Evolutionary conservation across 30 jellyfish, hydroid and myxozoan species (phyloP), one percentile per base, ranked within the genome.

Genomic region (Thelohanellus kitauei): DNA sequence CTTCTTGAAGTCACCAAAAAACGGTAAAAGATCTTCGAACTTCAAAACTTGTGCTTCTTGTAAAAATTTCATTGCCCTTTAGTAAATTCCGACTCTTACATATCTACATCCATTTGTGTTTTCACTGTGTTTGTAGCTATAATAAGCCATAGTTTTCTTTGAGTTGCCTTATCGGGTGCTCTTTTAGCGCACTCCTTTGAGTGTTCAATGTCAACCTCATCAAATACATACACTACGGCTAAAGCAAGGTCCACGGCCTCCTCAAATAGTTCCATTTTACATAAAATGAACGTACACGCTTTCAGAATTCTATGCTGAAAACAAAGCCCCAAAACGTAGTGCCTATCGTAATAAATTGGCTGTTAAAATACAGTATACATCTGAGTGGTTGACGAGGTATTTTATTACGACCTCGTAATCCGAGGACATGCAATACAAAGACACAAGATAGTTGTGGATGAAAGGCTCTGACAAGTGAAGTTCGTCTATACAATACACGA

Each of bases 161-260:
- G 47, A 18, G 62, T 51, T 1, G 37, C 84, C 44, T 49, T 78
- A 39, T 69, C 87, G 20, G 60, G 56, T 43, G 91, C 86, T 54
- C 62, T 69, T 18, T 69, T 86, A 15, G 91, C 91, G 38, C 62
- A 69, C 17, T 60, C 31, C 41, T 69, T 69, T 2, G 91, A 85
- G 29, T 69, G 55, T 31, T 60, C 91, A 16, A 69, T 47, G 41
- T 69, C 91, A 8, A 59, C 86, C 68, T 61, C 33, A 9, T 45
- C 32, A 11, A 43, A 4, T 21, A 38, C 18, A 1, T 51, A 35
- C n/a, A n/a, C n/a, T 30, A 59, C 84, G 50, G 44, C 60, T 11
- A 67, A 35, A 6, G 90, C 90, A 20, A 67, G 47, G 42, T 67
- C 90, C 4, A 67, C 90, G 4, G 90, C 90, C 40, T 67, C 90